phyloP scores from a whole-genome alignment of 1,140 invertebrate genomes.

The Drosophila tristis region DNA sequence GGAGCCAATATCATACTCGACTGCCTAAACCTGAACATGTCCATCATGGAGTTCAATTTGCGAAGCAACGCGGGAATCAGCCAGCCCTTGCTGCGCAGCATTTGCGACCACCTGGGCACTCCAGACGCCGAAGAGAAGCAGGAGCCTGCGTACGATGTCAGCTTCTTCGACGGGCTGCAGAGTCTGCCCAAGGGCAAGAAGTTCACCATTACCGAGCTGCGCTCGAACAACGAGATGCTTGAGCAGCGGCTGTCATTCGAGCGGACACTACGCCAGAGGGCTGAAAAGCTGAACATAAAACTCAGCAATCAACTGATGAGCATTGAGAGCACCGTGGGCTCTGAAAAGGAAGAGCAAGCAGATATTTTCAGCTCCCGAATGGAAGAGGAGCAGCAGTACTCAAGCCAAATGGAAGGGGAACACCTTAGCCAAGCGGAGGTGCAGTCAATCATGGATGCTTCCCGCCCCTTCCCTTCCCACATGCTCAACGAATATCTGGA shows the following conservation, averaged over 20 bases:
- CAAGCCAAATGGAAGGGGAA: neutral
- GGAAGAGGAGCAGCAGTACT: too few relatives aligned
- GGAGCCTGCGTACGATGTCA: constrained; percentile 59
- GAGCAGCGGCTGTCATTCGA: constrained; percentile 77
- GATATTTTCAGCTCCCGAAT: too few relatives aligned
- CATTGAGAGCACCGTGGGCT: constrained; percentile 1
- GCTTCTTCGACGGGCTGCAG: constrained; percentile 55
- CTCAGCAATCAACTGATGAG: constrained; percentile 65
- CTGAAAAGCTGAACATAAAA: constrained; percentile 72
- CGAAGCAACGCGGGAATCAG: constrained; percentile 86
- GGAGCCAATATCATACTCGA: constrained; percentile 86
- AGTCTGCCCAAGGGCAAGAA: constrained; percentile 65
- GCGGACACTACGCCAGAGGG: constrained; percentile 71
- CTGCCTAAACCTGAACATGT: constrained; percentile 87
- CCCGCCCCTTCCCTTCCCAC: neutral
- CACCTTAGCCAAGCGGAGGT: neutral
- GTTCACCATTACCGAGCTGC: constrained; percentile 52
- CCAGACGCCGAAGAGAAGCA: constrained; percentile 56
- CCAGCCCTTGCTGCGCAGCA: constrained; percentile 85
- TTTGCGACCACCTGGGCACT: constrained; percentile 85
- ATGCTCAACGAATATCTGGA: constrained; percentile 58
- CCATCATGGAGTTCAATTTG: constrained; percentile 88
- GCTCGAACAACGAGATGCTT: constrained; percentile 59
- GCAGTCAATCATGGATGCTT: neutral
- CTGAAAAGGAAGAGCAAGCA: constrained; percentile 12